These are phyloP conservation scores for Cyphomyrmex costatus DNA, from an alignment of 1,140 invertebrate genomes.

Conservation along the genomic window DNA sequence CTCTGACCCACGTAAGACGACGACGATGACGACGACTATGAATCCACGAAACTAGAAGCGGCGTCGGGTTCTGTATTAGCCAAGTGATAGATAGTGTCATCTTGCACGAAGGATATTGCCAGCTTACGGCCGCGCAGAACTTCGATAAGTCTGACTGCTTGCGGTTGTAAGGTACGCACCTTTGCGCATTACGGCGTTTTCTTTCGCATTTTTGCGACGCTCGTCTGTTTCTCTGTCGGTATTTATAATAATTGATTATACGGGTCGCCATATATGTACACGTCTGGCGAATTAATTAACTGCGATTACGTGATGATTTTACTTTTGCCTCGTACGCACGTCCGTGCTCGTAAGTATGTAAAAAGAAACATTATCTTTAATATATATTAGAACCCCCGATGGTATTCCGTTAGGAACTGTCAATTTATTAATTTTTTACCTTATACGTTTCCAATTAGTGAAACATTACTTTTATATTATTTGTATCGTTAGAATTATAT, in stretches of 20 bases:
- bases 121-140: not conserved
- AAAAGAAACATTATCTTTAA: not conserved
- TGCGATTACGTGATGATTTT: not conserved
- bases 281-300: slow-evolving; percentile 18
- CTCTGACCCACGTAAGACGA: slow-evolving; percentile 60
- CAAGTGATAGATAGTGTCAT: slow-evolving; percentile 64
- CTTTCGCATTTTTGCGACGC: not conserved
- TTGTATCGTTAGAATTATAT: too few relatives aligned
- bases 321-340: not conserved
- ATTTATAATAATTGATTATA: slow-evolving; percentile 40
- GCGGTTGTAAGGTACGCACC: slow-evolving; percentile 11
- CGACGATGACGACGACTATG: slow-evolving; percentile 20
- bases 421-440: too few relatives aligned
- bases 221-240: not conserved
- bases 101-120: slow-evolving; percentile 16
- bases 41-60: slow-evolving; percentile 61
- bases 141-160: slow-evolving; percentile 45
- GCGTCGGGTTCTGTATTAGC: not conserved
- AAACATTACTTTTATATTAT: too few relatives aligned
- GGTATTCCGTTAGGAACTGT: too few relatives aligned
- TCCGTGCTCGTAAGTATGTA: not conserved
- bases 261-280: not conserved
- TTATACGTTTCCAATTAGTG: too few relatives aligned
- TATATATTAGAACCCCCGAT: too few relatives aligned
- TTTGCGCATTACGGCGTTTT: not conserved